Conservation (phyloP, 2,797 vertebrate species). For the Halcyon badia region DNA sequence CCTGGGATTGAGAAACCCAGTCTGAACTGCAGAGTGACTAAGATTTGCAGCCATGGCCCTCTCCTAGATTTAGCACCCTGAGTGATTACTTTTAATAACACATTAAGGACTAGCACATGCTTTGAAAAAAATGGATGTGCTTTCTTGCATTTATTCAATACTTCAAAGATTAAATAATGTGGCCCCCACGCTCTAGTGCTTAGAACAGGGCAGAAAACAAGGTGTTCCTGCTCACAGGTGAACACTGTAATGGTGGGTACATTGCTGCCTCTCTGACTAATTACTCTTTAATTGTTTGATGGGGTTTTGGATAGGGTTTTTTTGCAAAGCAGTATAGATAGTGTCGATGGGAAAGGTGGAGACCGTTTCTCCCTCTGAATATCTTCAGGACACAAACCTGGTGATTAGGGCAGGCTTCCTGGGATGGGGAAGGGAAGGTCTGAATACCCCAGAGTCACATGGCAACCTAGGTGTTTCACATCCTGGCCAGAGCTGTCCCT, state of each 20-base stretch:
- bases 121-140: background rate
- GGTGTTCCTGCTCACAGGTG: background rate
- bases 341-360: background rate
- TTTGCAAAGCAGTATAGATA: background rate
- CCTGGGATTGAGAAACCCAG: background rate
- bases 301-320: background rate
- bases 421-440: background rate
- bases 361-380: background rate
- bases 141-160: slow-evolving; percentile 4
- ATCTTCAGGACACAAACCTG: background rate
- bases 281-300: background rate
- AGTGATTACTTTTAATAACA: background rate
- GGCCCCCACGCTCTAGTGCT: background rate
- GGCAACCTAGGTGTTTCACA: background rate
- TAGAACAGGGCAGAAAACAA: background rate
- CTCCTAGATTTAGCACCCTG: background rate
- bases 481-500: background rate
- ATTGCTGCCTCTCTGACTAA: background rate
- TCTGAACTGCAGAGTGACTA: background rate
- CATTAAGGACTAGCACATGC: background rate
- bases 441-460: background rate
- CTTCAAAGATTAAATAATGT: background rate
- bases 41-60: background rate
- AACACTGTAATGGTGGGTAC: background rate
- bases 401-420: background rate